Evolutionary conservation across 2,797 vertebrate species (phyloP).

Genomic region (Diceros bicornis): DNA sequence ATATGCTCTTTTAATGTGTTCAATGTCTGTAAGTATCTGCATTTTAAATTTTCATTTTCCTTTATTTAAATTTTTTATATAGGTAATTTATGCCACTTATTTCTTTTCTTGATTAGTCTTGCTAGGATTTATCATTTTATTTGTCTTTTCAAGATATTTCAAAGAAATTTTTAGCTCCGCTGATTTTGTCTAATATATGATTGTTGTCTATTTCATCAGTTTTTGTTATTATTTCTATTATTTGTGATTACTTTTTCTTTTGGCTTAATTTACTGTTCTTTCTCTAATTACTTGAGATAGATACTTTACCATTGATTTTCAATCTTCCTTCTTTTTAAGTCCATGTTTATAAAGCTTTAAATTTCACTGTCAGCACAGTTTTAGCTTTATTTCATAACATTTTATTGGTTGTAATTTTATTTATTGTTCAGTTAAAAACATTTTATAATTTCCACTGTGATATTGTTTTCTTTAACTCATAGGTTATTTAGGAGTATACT

Average conservation of each 20-base stretch:
- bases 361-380: not conserved
- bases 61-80: not conserved
- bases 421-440: not conserved
- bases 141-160: not conserved
- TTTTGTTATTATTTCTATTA: not conserved
- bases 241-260: not conserved
- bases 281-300: not conserved
- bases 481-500: not conserved
- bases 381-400: not conserved
- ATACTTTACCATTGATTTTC: not conserved
- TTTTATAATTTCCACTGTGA: not conserved
- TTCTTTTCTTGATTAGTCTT: not conserved
- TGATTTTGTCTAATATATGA: not conserved
- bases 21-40: not conserved
- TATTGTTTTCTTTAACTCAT: not conserved
- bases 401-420: not conserved
- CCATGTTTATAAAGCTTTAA: not conserved
- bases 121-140: not conserved
- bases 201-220: not conserved
- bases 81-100: not conserved
- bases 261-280: not conserved
- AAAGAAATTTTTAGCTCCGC: not conserved
- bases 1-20: not conserved
- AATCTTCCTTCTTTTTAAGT: not conserved
- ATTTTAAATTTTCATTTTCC: not conserved